Evolutionary conservation across 2,113 vertebrate genomes (phyloP).

Genomic region (Corvus hawaiiensis): DNA sequence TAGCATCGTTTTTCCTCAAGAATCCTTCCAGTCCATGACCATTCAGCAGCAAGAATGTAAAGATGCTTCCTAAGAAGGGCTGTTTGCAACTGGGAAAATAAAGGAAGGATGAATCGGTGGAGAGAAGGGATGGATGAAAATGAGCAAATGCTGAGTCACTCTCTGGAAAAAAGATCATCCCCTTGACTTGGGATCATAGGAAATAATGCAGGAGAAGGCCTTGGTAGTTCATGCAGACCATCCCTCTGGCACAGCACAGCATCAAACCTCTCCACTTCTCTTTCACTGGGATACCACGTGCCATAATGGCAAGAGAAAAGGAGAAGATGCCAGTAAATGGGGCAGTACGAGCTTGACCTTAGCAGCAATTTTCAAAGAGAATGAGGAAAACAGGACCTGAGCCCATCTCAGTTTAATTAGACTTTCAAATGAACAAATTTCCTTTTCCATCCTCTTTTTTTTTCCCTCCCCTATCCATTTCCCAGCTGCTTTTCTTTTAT

Average conservation of each 20-base stretch:
- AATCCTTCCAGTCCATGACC: background rate
- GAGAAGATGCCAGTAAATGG: background rate
- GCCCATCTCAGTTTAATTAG: background rate
- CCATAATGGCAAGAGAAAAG: background rate
- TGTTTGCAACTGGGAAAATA: background rate
- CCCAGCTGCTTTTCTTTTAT: background rate
- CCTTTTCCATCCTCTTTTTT: background rate
- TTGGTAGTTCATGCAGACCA: background rate
- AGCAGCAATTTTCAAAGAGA: background rate
- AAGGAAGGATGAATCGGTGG: background rate
- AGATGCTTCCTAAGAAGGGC: background rate
- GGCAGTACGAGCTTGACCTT: background rate
- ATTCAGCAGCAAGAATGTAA: background rate
- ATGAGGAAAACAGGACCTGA: background rate
- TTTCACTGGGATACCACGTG: background rate
- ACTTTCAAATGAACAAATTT: background rate
- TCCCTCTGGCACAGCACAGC: background rate
- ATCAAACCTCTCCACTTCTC: background rate
- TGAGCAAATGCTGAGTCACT: background rate
- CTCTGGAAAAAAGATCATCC: background rate
- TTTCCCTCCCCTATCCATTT: rapidly evolving
- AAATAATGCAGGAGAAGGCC: background rate
- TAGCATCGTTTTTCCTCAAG: background rate
- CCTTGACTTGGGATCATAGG: background rate
- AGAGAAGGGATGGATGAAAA: background rate